Percentiles rank a stretch among this genome's conserved stretches.
Evolutionary conservation across 2,888 invertebrate genomes (phyloP).

Genomic region (Thereva nobilitata): DNA sequence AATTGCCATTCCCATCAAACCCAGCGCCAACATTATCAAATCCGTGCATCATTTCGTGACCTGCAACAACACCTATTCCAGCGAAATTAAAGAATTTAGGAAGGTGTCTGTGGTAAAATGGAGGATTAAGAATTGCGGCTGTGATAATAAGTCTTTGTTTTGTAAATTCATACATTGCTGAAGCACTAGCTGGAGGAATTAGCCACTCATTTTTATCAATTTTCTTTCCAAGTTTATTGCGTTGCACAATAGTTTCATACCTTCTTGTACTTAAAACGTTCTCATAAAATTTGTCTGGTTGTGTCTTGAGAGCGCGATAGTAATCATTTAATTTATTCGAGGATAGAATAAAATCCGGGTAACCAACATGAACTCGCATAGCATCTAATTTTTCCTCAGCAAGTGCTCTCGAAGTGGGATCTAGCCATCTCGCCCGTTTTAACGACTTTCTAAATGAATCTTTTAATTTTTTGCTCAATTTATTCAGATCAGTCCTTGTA

Average conservation of each 20-base stretch:
- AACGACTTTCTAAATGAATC: constrained; percentile 84
- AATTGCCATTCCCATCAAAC: constrained; percentile 37
- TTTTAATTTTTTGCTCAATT: constrained; percentile 84
- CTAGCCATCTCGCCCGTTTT: constrained; percentile 87
- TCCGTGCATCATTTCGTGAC: constrained; percentile 45
- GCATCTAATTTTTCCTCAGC: constrained; percentile 88
- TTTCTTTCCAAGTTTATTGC: not conserved
- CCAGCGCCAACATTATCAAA: constrained; percentile 42
- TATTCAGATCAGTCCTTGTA: constrained; percentile 65
- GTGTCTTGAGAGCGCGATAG: constrained; percentile 72
- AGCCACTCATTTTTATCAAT: constrained; percentile 1
- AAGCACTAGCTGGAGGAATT: not conserved
- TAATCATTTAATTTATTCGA: constrained; percentile 77
- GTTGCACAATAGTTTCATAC: too few relatives aligned
- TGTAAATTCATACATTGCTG: constrained; percentile 64
- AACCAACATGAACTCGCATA: constrained; percentile 91
- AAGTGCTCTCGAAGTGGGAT: constrained; percentile 75
- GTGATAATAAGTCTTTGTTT: constrained; percentile 93
- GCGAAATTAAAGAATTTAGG: constrained; percentile 61
- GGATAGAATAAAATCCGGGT: constrained; percentile 86
- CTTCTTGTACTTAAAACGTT: constrained; percentile 67
- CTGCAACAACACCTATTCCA: constrained; percentile 44
- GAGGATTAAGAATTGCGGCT: constrained; percentile 87
- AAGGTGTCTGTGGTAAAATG: constrained; percentile 84
- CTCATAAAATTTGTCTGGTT: constrained; percentile 73